phyloP scores from a whole-genome alignment of 2,113 vertebrate genomes.

The Conger conger region DNA sequence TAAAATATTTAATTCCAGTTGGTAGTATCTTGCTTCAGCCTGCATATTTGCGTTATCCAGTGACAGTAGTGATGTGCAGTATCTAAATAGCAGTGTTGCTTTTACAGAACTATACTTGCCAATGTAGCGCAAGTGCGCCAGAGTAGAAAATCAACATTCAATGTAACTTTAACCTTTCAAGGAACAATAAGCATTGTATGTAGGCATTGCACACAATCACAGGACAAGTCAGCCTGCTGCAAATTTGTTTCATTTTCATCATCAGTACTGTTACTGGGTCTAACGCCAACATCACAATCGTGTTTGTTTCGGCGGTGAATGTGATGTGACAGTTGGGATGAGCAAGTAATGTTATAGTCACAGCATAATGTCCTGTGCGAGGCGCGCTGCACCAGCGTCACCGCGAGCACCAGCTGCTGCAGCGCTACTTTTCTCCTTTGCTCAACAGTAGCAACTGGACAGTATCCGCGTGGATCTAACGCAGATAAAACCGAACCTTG shows the following conservation, averaged over 20 bases:
- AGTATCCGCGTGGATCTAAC: not conserved
- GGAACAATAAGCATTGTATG: not conserved
- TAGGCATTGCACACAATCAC: not conserved
- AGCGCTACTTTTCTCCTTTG: not conserved
- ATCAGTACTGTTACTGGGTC: not conserved
- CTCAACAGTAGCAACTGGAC: not conserved
- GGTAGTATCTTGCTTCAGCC: too few relatives aligned
- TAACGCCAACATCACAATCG: not conserved
- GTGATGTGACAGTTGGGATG: not conserved
- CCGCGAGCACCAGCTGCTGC: not conserved
- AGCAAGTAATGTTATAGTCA: not conserved
- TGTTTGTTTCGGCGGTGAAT: not conserved
- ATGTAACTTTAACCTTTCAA: not conserved
- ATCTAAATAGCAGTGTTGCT: not conserved
- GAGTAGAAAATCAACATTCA: not conserved
- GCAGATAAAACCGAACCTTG: not conserved
- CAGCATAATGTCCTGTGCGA: not conserved
- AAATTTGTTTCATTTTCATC: not conserved
- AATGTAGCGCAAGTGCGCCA: not conserved
- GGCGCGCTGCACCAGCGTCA: not conserved
- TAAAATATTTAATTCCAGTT: too few relatives aligned
- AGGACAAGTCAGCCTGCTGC: not conserved
- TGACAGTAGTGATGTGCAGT: not conserved
- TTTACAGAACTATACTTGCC: not conserved
- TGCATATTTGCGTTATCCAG: too few relatives aligned